Evolutionary conservation across 1,140 invertebrate genomes (phyloP).

Genomic region (Gonatopus flavifemur): DNA sequence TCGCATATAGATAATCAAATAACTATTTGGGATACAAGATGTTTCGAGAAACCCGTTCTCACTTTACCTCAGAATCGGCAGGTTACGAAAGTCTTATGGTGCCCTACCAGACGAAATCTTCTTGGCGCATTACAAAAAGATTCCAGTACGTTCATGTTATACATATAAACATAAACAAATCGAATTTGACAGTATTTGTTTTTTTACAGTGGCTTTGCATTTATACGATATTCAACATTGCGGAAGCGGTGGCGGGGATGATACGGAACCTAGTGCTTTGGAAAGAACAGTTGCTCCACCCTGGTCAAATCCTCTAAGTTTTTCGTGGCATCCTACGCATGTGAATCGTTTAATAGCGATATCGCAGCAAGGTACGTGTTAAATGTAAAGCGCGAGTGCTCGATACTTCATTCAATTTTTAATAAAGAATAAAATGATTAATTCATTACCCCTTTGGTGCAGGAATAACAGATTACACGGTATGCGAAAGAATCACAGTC

Average conservation of each 20-base stretch:
- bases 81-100: conserved; percentile 81
- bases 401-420: conserved; percentile 6
- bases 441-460: conserved; percentile 28
- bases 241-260: conserved; percentile 64
- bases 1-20: conserved; percentile 81
- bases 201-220: conserved; percentile 58
- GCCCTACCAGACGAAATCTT: conserved; percentile 82
- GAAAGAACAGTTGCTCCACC: conserved; percentile 70
- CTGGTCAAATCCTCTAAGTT: conserved; percentile 64
- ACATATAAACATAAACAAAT: conserved; percentile 1
- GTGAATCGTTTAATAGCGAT: conserved; percentile 76
- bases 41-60: conserved; percentile 83
- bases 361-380: conserved; percentile 59
- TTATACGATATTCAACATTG: conserved; percentile 82
- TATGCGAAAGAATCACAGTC: conserved; percentile 80
- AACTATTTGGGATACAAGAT: conserved; percentile 84
- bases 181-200: not conserved
- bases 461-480: conserved; percentile 72
- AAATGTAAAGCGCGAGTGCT: not conserved
- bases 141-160: conserved; percentile 38
- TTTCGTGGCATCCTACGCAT: conserved; percentile 81
- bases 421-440: conserved; percentile 4
- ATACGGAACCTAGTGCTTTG: conserved; percentile 73
- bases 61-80: conserved; percentile 70
- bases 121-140: conserved; percentile 77